Base-by-base conservation (phyloP, 2,888 invertebrate species). In the Tiliacea citrago region DNA sequence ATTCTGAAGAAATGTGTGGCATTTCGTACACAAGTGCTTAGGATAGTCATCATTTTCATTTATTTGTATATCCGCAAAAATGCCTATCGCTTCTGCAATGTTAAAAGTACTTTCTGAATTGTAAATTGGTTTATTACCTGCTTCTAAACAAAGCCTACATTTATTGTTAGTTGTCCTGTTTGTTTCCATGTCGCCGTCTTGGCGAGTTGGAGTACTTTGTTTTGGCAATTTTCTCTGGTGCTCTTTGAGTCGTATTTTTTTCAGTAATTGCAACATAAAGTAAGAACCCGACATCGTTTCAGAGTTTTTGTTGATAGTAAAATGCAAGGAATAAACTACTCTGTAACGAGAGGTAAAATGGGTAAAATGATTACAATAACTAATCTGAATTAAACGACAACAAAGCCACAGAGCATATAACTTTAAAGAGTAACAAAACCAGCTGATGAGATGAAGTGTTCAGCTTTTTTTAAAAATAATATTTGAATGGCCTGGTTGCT, bases 101-200 rank as follows among this genome's bases (percentile, higher is more conserved):
- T 93, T 88, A 29, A 81, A 76, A 1, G 79, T 60, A 45, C 79
- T 74, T 24, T 90, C 81, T 13, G 82, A 72, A 6, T 79, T 84
- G 74, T 87, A 92, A 73, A 95, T 94, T 35, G 91, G 85, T 73
- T 92, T 86, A 7, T 72, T 77, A n/a, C 92, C 95, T 35, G 89
- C 76, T 75, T 92, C 88, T 42, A 95, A 86, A 88, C 95, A 96
- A 62, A 95, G 88, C 82, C 95, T 91, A 84, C 96, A 95, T 29
- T 78, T 86, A 49, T 74, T 76, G 16, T 39, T 69, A 10, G 2
- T 42, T 13, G 2, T 61, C 2, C 7, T 45, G 18, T 24, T 68
- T 53, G 5, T 29, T 57, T 39, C 24, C 55, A 60, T 16, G 24
- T 63, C 24, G 42, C 21, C 42, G 4, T 62, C 61, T 18, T 45